Evolutionary conservation across 2,888 invertebrate species (phyloP), one percentile per base, ranked within the genome.

Genomic region (Spicauda simplicius): DNA sequence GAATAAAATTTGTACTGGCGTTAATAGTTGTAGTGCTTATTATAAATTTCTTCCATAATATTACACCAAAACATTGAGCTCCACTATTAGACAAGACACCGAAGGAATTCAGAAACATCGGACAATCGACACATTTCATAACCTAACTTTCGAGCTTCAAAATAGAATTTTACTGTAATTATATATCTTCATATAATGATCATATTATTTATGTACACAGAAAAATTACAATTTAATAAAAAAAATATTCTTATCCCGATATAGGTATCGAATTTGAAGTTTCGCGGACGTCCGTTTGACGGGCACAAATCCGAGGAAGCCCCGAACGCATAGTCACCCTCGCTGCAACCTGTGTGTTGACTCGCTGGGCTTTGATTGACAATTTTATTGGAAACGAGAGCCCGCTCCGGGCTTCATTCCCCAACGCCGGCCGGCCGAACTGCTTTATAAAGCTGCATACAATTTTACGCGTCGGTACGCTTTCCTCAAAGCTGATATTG

Each of bases 361-460:
- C 68, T 66, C 61, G 55, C 67, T 53, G 66, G 64, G 56, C 53
- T 69, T 65, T 70, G 72, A 70, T 70, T 72, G 72, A 69, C 72
- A 72, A 69, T 72, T 70, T 72, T 72, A 72, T 70, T 72, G 70
- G 70, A 69, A 53, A 58, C 59, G 61, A 64, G 63, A 45, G 61
- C 55, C 50, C 58, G 71, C 61, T 64, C 41, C 64, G 57, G 59
- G 61, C 58, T 67, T 54, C 48, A 54, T 59, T 58, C 30, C 56
- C 62, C 56, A 53, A 53, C 56, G 64, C 67, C 45, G 48, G 55
- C 41, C 64, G 69, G 55, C 53, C 56, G 56, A 69, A 59, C 58
- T 41, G 65, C 53, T 69, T 69, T 62, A 65, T 53, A 65, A 56
- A 62, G 64, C 63, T 68, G 62, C 68, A 68, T 68, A 62, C 62